phyloP scores from a whole-genome alignment of 1,140 invertebrate species.

The Pachyrhynchus sulphureomaculatus region DNA sequence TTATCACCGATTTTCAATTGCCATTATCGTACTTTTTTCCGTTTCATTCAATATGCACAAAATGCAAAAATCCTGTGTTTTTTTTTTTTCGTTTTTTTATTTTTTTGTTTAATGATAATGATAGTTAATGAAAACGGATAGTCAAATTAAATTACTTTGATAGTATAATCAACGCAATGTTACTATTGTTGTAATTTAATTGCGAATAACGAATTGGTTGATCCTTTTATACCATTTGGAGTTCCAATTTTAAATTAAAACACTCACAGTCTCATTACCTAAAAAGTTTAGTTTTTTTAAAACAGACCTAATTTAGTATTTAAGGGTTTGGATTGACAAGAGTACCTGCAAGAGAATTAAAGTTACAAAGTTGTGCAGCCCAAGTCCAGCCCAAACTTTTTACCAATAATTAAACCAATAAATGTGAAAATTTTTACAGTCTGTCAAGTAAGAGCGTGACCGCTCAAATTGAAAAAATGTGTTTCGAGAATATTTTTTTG shows the following conservation, averaged over 20 bases:
- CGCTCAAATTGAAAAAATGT: too few relatives aligned
- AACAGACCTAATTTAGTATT: too few relatives aligned
- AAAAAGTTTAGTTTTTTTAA: neutral
- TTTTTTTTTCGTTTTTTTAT: neutral
- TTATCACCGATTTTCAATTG: constrained; percentile 51
- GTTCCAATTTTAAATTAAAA: neutral
- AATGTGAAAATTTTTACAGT: too few relatives aligned
- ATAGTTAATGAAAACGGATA: neutral
- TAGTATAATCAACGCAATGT: neutral
- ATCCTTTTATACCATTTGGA: neutral
- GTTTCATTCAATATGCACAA: constrained; percentile 39
- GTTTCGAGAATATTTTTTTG: too few relatives aligned
- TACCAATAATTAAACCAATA: too few relatives aligned
- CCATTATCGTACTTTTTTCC: constrained; percentile 45
- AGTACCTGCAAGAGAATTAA: too few relatives aligned
- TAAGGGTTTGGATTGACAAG: too few relatives aligned
- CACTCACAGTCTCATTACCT: too few relatives aligned
- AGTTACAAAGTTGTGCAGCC: too few relatives aligned
- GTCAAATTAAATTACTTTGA: neutral
- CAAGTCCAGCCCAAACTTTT: too few relatives aligned
- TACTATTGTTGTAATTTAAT: neutral
- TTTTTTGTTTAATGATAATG: neutral
- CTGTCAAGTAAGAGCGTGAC: too few relatives aligned
- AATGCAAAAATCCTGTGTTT: constrained; percentile 40
- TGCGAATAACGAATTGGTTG: neutral